Evolutionary conservation across 2,113 vertebrate species (phyloP), one percentile per base, ranked within the genome.

Genomic region (Vulpes vulpes): DNA sequence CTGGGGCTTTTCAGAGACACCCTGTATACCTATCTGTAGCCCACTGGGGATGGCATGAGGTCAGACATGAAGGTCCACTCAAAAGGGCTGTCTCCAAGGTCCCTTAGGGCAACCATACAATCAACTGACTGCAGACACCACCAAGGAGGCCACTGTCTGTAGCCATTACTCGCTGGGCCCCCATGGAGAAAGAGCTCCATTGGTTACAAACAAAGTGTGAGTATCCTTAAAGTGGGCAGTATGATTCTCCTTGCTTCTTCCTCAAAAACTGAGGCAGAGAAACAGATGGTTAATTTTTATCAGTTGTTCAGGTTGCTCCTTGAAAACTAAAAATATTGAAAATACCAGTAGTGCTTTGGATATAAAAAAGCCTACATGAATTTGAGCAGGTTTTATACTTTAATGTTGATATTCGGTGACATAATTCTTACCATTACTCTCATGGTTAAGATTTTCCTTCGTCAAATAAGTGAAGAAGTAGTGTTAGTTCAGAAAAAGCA

Each of bases 101-200:
- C 38, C 23, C 23, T 27, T 27, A 27, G 6, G 23, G 73, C 73
- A 23, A 27, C 73, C 6, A 27, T 15, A 25, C 1, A 74, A 25
- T 27, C 38, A 76, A 1, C 23, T 8, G 5, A 23, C 73, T 76
- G 38, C 7, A 49, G 73, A 76, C 22, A 3, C 10, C 19, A 38
- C 20, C 11, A 14, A 7, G 22, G 71, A 43, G 11, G 35, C n/a
- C 10, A 11, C 35, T 6, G 71, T 43, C 71, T 73, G 22, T 35
- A 23, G 6, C 22, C 12, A 0, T 2, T 0, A 12, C 38, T 76
- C 73, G 2, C 38, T 27, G 73, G 73, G 23, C 3, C 38, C 38
- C 38, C 3, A 7, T 1, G 38, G 73, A 7, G 23, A 76, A 43
- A 27, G 73, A 49, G 38, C 38, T 15, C 49, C 11, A 3, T 8